Evolutionary conservation across 2,113 vertebrate genomes (phyloP), one percentile per base, ranked within the genome.

Genomic region (Oreochromis aureus): DNA sequence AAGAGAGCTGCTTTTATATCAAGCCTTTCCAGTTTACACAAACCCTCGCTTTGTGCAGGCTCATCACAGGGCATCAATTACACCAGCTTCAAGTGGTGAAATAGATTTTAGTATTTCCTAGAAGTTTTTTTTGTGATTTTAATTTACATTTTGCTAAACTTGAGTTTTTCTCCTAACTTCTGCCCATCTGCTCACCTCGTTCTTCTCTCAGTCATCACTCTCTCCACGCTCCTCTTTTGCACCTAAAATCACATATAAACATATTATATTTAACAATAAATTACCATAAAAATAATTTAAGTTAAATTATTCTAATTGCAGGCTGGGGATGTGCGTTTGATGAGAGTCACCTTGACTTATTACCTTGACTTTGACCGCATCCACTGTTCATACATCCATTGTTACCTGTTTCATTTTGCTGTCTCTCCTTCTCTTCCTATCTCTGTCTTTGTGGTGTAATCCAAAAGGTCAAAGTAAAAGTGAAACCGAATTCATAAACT

Each of bases 41-140:
- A 39, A 22, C 34, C 61, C 61, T 66, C 6, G 10, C 0, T 66
- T 66, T 66, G 0, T 66, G 10, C 19, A 39, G 34, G 19, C 18
- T 39, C 6, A 39, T n/a, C 61, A 22, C 10, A 66, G 34, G 6
- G 19, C 61, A 66, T 66, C 34, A 22, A 1, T 13, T 66, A 66
- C 10, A 66, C 10, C 32, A 66, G 61, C 4, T n/a, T 36, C 18
- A 66, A 66, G 32, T 66, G 18, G 61, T n/a, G 61, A 66, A 66
- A 66, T 66, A 66, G 10, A 66, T 66, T 66, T 66, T 5, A 63
- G 32, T 36, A 36, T 63, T 63, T 63, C 1, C 10, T 36, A n/a
- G 1, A 11, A 36, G 59, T 5, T 66, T 39, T 56, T 34, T 66
- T 39, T 66, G 27, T 61, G 16, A 63, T 63, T 18, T 36, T 36